Evolutionary conservation across 2,797 vertebrate species (phyloP), one percentile per base, ranked within the genome.

Genomic region (Sphenopsis melanotis): DNA sequence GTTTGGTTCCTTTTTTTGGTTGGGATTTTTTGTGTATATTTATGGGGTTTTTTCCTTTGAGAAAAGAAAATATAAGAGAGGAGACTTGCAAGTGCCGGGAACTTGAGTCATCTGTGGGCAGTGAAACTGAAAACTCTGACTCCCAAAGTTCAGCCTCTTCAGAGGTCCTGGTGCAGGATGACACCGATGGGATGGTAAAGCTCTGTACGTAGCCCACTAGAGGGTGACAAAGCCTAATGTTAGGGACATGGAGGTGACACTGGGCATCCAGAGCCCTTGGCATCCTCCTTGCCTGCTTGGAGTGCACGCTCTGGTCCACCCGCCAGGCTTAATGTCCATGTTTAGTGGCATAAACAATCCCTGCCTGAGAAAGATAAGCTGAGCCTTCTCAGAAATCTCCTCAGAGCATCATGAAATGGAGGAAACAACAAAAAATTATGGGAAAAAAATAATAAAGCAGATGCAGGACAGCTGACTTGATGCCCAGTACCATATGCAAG

Each of bases 141-240:
- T 79, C 9, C 29, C 9, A 2, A 41, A 29, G 6, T 55, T 32
- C 19, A 55, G 9, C 10, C 18, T 29, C 66, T 47, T 30, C 36
- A 59, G 29, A 66, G 52, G 59, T 68, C 27, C 37, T 9, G 50
- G 57, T 30, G 37, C 41, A 76, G 75, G 64, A 12, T 37, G 22
- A 23, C 39, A 18, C 19, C 0, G 1, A 12, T 29, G 79, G 91
- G 71, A 49, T 8, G 42, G 15, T 14, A 85, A 41, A 93, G 23
- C 83, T 85, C 49, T 41, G 50, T 75, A 24, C 0, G 2, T 3
- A 85, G 82, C 92, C 93, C 93, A 55, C 93, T 95, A 96, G 95
- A 94, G 94, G 94, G 93, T 95, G 96, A 92, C 79, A 96, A 61
- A 95, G 20, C 53, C 92, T 76, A 87, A 89, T 41, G 19, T 12